Conservation (phyloP, 2,113 vertebrate species). For the Esox niger region DNA sequence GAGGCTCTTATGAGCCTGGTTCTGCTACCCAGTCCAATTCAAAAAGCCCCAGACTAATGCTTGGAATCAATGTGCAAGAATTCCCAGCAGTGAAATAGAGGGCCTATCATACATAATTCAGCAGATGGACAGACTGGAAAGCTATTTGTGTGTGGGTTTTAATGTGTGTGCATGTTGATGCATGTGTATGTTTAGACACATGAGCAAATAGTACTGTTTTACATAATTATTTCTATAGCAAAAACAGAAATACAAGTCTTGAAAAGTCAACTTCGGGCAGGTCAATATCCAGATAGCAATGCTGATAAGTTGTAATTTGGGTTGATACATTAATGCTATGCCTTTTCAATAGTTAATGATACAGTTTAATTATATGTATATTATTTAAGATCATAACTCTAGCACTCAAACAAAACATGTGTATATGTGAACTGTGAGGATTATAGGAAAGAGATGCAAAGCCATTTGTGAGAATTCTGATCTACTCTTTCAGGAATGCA, state of each 20-base stretch:
- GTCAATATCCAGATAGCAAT: constrained; percentile 27
- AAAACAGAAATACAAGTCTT: constrained; percentile 38
- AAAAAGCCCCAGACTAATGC: background rate
- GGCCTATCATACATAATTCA: constrained; percentile 14
- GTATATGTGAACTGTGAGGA: too few species aligned
- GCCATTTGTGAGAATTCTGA: too few species aligned
- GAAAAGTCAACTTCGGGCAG: constrained; percentile 23
- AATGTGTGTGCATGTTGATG: constrained; percentile 18
- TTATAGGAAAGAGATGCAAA: too few species aligned
- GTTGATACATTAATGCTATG: too few species aligned
- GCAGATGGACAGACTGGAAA: background rate
- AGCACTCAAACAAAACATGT: too few species aligned
- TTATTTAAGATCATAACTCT: too few species aligned
- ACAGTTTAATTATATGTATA: too few species aligned
- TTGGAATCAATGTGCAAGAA: constrained; percentile 7
- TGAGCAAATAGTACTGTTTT: constrained; percentile 24
- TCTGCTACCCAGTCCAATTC: background rate
- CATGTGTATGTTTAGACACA: background rate
- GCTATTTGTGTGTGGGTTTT: background rate
- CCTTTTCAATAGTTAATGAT: too few species aligned
- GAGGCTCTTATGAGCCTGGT: constrained; percentile 7
- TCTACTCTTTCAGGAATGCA: too few species aligned
- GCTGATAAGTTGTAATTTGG: background rate
- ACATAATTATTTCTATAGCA: constrained; percentile 16
- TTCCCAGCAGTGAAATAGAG: constrained; percentile 6